Percentiles rank a stretch among this genome's conserved stretches.
Evolutionary conservation across 2,797 vertebrate genomes (phyloP).

Genomic region (Micromesistius poutassou): DNA sequence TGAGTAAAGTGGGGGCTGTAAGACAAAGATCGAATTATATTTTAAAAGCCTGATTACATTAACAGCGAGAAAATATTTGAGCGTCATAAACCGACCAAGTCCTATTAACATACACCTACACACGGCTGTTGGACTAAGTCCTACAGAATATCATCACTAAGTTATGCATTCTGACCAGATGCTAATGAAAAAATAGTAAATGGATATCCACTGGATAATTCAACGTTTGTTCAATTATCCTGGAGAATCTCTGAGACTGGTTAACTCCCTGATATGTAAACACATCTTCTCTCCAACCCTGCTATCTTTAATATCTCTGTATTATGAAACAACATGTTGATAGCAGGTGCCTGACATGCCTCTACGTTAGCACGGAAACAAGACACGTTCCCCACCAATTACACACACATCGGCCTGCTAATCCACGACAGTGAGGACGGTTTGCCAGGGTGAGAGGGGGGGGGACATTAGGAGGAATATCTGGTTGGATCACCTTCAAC

Average conservation of each 20-base stretch:
- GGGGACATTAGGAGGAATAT: background rate
- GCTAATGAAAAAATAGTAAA: background rate
- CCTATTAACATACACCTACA: background rate
- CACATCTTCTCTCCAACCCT: background rate
- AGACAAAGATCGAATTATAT: background rate
- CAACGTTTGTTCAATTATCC: background rate
- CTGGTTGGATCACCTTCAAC: background rate
- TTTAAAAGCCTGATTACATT: background rate
- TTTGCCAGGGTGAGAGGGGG: background rate
- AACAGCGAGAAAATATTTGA: background rate
- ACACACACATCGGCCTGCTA: conserved; percentile 25
- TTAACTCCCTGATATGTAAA: background rate
- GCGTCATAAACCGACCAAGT: background rate
- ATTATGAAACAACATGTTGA: conserved; percentile 43
- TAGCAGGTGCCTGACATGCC: conserved; percentile 52
- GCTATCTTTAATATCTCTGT: conserved; percentile 6
- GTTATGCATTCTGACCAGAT: background rate
- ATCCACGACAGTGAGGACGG: background rate
- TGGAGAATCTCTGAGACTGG: background rate
- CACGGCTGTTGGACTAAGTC: background rate
- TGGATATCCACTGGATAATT: background rate
- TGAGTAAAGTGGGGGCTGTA: background rate
- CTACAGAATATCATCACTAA: background rate
- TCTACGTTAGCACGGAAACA: conserved; percentile 49
- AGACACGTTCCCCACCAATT: conserved; percentile 37